Evolutionary conservation across 2,888 invertebrate species (phyloP), one percentile per base, ranked within the genome.

Genomic region (Chouioia cunea): DNA sequence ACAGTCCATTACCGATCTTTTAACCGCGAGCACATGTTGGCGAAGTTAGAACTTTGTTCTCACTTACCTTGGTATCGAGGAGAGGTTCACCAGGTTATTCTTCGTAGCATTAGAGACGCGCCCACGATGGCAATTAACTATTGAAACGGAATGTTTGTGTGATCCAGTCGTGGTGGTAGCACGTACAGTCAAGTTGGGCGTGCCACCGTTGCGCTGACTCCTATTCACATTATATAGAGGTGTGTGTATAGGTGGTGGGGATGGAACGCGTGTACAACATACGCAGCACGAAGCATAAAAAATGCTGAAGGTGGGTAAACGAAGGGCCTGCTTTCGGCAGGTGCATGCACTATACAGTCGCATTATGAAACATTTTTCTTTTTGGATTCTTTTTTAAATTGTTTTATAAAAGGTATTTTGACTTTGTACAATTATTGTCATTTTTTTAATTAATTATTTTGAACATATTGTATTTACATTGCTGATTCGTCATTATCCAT

Each of bases 181-280:
- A 64, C 36, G 54, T 50, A 48, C 54, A 66, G 53, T 68, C 68
- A 76, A 73, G 74, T 76, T 75, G 77, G 77, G 77, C 77, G 77
- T 76, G 77, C 76, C 75, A 73, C 36, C 36, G 36, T 12, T 14
- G 36, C 23, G 59, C 57, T 63, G 53, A 36, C 70, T 64, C 59
- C 50, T 70, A 53, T 47, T 67, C 58, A 36, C 36, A 36, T 36
- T 4, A 4, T 36, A 36, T 10, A 36, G 36, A 36, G 16, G 12
- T 48, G n/a, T 18, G 4, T 27, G 15, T 27, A 22, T 22, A 14
- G 16, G 43, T 12, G 57, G 71, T 54, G 75, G 76, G 75, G 74
- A 74, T 76, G 69, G 74, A 76, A 76, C 75, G 75, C 69, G 68
- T 65, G 48, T 53, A n/a, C n/a, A n/a, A n/a, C n/a, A n/a, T n/a